These are phyloP conservation scores for Oscheius sp. DNA, from an alignment of 2,888 invertebrate species.

Conservation along the genomic window DNA sequence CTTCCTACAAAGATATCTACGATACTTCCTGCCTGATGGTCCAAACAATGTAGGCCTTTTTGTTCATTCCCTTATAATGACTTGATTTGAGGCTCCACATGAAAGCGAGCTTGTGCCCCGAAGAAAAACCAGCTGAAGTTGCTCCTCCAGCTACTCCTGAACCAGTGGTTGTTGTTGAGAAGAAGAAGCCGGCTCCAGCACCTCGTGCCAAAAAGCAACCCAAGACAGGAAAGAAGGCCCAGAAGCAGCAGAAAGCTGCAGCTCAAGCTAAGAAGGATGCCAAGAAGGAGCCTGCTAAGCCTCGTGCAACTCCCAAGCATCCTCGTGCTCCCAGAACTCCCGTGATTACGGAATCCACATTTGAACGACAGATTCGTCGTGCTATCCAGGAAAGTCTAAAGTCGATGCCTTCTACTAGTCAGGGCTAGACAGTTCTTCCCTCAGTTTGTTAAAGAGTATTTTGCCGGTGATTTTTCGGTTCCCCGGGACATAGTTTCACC, in stretches of 20 bases:
- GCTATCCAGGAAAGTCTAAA: constrained; percentile 35
- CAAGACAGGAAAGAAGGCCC: constrained; percentile 12
- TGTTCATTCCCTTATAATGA: background rate
- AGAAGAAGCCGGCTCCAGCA: background rate
- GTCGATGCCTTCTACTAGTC: constrained; percentile 15
- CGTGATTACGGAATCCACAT: constrained; percentile 22
- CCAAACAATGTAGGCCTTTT: constrained; percentile 11
- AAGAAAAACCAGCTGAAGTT: background rate
- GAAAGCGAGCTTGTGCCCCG: constrained; percentile 1
- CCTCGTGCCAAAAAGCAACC: background rate
- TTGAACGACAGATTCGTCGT: constrained; percentile 24
- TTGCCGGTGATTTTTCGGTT: constrained; percentile 18
- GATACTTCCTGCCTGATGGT: constrained; percentile 4
- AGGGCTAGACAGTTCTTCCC: background rate
- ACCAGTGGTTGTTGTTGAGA: background rate
- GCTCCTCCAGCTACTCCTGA: background rate
- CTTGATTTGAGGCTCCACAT: background rate
- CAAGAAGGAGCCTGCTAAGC: constrained; percentile 17
- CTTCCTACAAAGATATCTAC: constrained; percentile 11
- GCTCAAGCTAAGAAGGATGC: constrained; percentile 4
- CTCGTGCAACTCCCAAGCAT: constrained; percentile 5
- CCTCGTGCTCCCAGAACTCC: constrained; percentile 35
- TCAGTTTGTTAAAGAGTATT: background rate
- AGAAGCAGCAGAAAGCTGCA: constrained; percentile 12
- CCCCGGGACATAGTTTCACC: constrained; percentile 12